Evolutionary conservation across 2,113 vertebrate species (phyloP).

Genomic region (Abramis brama): DNA sequence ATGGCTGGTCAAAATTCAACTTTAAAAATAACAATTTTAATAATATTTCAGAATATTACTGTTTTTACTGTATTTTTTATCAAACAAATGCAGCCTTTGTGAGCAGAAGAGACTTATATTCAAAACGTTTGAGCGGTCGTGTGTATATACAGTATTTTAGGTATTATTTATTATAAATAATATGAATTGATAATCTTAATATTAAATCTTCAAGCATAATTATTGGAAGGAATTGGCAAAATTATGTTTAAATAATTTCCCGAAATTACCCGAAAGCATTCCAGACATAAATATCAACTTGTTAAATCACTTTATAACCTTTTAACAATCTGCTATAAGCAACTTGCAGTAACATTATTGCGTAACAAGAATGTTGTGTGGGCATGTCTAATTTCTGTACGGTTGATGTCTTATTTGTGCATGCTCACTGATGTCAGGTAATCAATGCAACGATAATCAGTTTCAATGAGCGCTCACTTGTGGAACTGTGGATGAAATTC

Average conservation of each 20-base stretch:
- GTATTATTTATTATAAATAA: no score
- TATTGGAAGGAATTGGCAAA: no score
- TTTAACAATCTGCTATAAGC: not conserved
- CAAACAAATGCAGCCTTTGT: not conserved
- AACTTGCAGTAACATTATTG: not conserved
- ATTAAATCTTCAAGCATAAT: no score
- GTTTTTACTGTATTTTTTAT: not conserved
- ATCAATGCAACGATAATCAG: conserved; percentile 31
- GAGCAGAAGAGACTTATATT: not conserved
- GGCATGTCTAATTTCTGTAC: conserved; percentile 2
- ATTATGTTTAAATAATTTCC: no score
- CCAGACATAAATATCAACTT: not conserved
- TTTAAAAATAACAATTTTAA: no score
- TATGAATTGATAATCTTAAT: no score
- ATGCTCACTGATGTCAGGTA: conserved; percentile 27
- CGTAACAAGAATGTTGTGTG: not conserved
- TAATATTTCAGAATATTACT: no score
- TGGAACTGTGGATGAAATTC: conserved; percentile 19
- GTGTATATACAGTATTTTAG: no score
- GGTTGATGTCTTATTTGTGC: conserved; percentile 20
- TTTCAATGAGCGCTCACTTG: conserved; percentile 19
- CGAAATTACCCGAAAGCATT: no score
- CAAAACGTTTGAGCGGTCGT: no score
- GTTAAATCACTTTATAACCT: no score
- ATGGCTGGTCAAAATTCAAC: no score